These are phyloP conservation scores for Microtus ochrogaster DNA, from an alignment of 2,113 vertebrate species.

Conservation along the genomic window DNA sequence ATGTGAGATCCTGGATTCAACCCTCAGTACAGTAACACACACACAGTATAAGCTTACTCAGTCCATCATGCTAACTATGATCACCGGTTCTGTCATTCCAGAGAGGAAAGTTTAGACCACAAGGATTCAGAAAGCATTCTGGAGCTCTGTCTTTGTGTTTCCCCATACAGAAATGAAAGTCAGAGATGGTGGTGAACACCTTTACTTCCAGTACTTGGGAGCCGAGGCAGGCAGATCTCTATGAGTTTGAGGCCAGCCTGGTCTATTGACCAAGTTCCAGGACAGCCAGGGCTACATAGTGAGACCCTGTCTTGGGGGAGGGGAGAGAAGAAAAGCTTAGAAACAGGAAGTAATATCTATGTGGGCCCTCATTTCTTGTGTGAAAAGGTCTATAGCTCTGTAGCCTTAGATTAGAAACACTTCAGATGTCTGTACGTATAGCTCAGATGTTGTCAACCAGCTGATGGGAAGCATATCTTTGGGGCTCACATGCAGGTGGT, in stretches of 20 bases:
- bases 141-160: not conserved
- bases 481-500: not conserved
- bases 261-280: not conserved
- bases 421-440: not conserved
- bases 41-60: not conserved
- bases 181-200: not conserved
- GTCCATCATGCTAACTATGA: not conserved
- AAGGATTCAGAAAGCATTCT: not conserved
- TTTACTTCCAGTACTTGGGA: not conserved
- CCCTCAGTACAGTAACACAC: not conserved
- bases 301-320: not conserved
- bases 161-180: conserved; percentile 33
- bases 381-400: not conserved
- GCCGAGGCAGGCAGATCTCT: not conserved
- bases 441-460: not conserved
- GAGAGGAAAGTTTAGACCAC: not conserved
- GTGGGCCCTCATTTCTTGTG: not conserved
- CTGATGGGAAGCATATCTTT: not conserved
- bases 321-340: not conserved
- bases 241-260: not conserved
- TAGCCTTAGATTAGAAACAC: conserved; percentile 2
- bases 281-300: not conserved
- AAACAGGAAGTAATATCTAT: not conserved
- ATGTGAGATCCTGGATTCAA: not conserved
- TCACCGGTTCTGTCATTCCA: not conserved